Conservation (phyloP, 2,113 vertebrate genomes). For the Zosterops hypoxanthus region DNA sequence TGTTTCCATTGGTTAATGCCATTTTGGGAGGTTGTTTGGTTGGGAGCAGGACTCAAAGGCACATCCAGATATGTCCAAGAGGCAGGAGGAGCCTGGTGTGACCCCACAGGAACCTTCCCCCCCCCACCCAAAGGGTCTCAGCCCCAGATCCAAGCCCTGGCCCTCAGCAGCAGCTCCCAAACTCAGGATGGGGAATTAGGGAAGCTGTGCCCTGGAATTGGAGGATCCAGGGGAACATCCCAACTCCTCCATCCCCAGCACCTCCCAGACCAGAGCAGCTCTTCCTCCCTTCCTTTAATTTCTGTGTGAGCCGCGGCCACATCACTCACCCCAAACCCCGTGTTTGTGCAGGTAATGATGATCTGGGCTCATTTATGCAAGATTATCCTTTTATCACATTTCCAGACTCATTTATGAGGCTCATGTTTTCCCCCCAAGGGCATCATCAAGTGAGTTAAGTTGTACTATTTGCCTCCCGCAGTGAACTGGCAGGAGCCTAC, state of each 20-base stretch:
- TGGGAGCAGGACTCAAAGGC: neutral
- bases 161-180: neutral
- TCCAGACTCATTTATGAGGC: conserved; percentile 82
- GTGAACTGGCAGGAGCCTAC: conserved; percentile 84
- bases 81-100: neutral
- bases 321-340: conserved; percentile 27
- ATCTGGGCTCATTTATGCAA: conserved; percentile 82
- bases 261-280: fast-evolving
- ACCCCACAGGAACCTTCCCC: neutral
- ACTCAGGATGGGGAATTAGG: fast-evolving
- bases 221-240: neutral
- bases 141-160: neutral
- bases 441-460: conserved; percentile 86
- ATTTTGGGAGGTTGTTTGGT: neutral
- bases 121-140: too few species aligned
- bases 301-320: neutral
- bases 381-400: conserved; percentile 88
- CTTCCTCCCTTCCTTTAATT: neutral
- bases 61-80: fast-evolving
- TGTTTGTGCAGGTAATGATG: conserved; percentile 80
- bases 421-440: conserved; percentile 81
- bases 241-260: neutral
- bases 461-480: conserved; percentile 84
- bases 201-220: neutral
- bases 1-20: neutral